phyloP scores from a whole-genome alignment of 2,113 vertebrate species.

The Nansenia antarctica region DNA sequence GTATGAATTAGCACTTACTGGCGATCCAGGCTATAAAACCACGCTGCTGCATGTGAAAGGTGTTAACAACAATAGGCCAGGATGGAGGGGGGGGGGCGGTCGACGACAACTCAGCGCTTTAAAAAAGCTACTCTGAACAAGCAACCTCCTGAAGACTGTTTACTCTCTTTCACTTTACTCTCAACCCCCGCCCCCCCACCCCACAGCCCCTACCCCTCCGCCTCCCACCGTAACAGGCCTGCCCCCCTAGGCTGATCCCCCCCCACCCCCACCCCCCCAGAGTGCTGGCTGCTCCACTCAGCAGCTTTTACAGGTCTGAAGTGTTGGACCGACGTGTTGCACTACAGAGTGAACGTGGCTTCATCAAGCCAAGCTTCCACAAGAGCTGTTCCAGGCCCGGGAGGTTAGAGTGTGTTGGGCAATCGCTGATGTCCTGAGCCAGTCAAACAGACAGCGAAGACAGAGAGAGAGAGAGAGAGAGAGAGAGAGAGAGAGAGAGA shows the following conservation, averaged over 20 bases:
- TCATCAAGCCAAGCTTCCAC: constrained; percentile 14
- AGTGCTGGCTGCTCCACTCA: constrained; percentile 8
- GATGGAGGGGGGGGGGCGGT: background rate
- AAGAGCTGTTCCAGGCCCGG: constrained; percentile 18
- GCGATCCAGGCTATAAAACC: constrained; percentile 25
- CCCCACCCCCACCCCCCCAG: background rate
- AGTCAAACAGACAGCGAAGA: no score
- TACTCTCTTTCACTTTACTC: background rate
- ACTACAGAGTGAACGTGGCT: background rate
- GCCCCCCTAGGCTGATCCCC: background rate
- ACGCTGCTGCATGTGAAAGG: constrained; percentile 40
- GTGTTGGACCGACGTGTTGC: constrained; percentile 11
- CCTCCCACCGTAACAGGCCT: no score
- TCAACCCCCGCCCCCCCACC: no score
- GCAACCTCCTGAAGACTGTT: constrained; percentile 19
- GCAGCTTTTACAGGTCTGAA: background rate
- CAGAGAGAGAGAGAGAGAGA: constrained; percentile 34
- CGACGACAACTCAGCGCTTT: background rate
- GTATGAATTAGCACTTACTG: constrained; percentile 31
- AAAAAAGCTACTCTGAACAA: constrained; percentile 18
- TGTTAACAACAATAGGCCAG: constrained; percentile 46
- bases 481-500: background rate
- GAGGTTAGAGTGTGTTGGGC: constrained; percentile 21
- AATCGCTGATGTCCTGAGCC: constrained; percentile 22
- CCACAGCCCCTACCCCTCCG: no score